Base-by-base conservation (phyloP, 2,113 vertebrate species). In the Athene cunicularia region DNA sequence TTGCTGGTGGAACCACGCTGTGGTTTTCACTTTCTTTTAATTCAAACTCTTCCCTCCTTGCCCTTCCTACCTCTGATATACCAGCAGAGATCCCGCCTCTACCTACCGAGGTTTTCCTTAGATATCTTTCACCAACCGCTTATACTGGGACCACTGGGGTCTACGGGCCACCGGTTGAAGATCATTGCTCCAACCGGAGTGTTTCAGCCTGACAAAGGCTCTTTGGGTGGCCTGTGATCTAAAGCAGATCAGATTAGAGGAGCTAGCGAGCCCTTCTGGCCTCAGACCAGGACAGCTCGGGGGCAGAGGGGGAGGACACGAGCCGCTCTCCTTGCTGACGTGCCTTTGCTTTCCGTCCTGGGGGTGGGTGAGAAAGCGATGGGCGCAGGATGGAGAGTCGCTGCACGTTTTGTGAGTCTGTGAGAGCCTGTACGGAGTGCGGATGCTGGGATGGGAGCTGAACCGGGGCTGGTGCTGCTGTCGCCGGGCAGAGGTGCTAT, bases 401-500 rank as follows among this genome's bases (percentile, higher is more conserved):
- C 68, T 4, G n/a, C 16, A 0, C 0, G 8, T 12, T 45, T 6
- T 3, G 17, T 17, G 4, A 7, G 15, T 13, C n/a, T 47, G 17
- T 8, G 7, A 3, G 10, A 20, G 37, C 22, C 41, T 6, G 39
- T 16, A 1, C 37, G 2, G 50, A 7, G 45, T 1, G 5, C 2
- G 8, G 53, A 6, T 5, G 30, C 37, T 1, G 68, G 67, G 56
- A 7, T 9, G 32, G 23, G 80, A 43, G 28, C 50, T 0, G 5
- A 35, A 41, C n/a, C 0, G 5, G 58, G 37, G n/a, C 64, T 6
- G 47, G 22, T 3, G 14, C 16, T 0, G 11, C 23, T 0, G 0
- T 1, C 9, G 52, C 72, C 1, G 1, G 32, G 59, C 53, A 14
- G 47, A 56, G 68, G 9, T 1, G 5, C 0, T 24, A 26, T 33